Evolutionary conservation across 2,797 vertebrate species (phyloP).

Genomic region (Cichlasoma orientale): DNA sequence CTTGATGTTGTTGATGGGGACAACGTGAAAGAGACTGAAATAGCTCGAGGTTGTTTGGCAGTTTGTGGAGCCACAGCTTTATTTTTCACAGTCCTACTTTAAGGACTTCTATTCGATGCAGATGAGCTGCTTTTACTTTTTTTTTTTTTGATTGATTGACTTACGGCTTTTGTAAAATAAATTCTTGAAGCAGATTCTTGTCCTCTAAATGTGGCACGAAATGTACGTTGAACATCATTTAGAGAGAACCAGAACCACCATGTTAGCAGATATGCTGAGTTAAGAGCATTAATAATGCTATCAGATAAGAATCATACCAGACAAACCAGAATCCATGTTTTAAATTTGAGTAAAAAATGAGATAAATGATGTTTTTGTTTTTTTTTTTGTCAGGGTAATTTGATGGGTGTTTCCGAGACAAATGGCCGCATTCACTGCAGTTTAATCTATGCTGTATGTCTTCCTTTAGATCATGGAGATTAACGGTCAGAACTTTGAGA

Average conservation of each 20-base stretch:
- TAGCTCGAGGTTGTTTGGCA: background rate
- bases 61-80: background rate
- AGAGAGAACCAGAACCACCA: background rate
- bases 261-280: background rate
- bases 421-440: background rate
- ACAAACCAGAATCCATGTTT: background rate
- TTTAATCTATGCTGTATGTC: background rate
- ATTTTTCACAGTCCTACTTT: background rate
- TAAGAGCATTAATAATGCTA: background rate
- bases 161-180: background rate
- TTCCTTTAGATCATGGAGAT: conserved; percentile 93
- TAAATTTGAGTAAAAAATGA: background rate
- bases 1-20: background rate
- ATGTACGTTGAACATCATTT: background rate
- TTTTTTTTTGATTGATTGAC: background rate
- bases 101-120: background rate
- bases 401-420: background rate
- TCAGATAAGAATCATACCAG: background rate
- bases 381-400: background rate
- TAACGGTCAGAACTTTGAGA: conserved; percentile 98
- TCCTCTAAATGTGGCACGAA: background rate
- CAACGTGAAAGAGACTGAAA: background rate
- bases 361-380: background rate
- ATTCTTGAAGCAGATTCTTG: background rate
- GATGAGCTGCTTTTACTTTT: background rate